Base-by-base conservation (phyloP, 2,113 vertebrate genomes). In the Pica pica region DNA sequence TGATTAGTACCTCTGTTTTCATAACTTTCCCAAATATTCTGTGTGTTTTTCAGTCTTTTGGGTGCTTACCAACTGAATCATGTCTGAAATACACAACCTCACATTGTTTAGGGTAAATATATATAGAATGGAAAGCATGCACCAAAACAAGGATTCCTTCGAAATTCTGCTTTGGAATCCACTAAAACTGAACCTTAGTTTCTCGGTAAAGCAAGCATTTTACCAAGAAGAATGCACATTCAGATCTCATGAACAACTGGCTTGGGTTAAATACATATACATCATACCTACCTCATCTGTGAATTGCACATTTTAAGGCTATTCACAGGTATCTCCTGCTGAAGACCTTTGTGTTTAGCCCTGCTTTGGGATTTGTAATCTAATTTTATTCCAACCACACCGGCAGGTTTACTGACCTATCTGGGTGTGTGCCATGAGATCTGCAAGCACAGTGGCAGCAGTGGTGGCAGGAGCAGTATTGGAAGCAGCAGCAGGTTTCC, bases 351-450 rank as follows among this genome's bases (percentile, higher is more conserved):
- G 61, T 42, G 57, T 69, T 93, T 87, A 89, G 73, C 61, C 44
- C 33, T 84, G 83, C 61, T 87, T 83, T 68, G 60, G 55, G 41
- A 59, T 49, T 53, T 69, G 70, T 27, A 56, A 49, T 55, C 37
- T 78, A 11, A 27, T 53, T 70, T 83, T 82, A 86, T 76, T 95
- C 41, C 92, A 83, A 86, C 39, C 44, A 95, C 90, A 84, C 21
- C 23, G 75, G 93, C 56, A 84, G 79, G 39, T 87, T 95, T 98
- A 99, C 99, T 99, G 96, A 99, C 99, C 99, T 98, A 99, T 96
- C 95, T 98, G 99, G 97, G 98, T 98, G 98, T 99, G 99, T 89
- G 99, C 98, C 98, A 98, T 98, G 56, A 99, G 98, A 98, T 99
- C 99, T 90, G 99, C 97, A 96, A 99, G 98, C 53, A 98, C 97